Percentiles rank a stretch among this genome's conserved stretches.
Conservation (phyloP, 2,888 invertebrate species). For the Clivina fossor region DNA sequence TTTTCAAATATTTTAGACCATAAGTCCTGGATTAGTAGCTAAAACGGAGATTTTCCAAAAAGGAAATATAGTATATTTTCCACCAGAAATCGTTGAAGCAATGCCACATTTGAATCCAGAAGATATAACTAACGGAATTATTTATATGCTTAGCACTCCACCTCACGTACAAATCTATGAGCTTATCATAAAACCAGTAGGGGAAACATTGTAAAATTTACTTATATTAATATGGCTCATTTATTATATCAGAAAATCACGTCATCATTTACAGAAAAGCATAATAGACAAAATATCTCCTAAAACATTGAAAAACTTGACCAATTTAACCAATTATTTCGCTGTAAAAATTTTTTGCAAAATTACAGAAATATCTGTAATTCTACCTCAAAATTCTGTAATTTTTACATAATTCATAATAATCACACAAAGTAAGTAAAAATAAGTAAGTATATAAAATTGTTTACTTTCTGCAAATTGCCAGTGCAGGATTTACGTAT, state of each 20-base stretch:
- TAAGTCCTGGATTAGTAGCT: conserved; percentile 5
- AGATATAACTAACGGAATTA: not conserved
- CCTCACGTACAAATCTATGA: not conserved
- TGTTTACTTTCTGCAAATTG: no score
- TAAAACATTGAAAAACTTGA: not conserved
- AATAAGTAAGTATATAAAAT: no score
- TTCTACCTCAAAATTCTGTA: no score
- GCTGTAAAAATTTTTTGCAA: not conserved
- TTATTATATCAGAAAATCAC: not conserved
- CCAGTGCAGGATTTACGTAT: no score
- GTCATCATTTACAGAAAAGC: not conserved
- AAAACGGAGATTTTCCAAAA: conserved; percentile 8
- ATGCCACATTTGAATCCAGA: not conserved
- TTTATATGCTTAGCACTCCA: not conserved
- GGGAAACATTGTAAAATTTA: not conserved
- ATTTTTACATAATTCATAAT: no score
- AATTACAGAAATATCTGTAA: no score
- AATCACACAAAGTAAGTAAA: no score
- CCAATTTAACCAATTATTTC: not conserved
- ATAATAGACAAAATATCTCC: not conserved
- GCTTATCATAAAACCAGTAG: not conserved
- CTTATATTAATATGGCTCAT: not conserved
- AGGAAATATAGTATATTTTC: not conserved
- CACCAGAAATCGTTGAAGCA: not conserved
- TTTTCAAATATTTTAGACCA: not conserved